Evolutionary conservation across 2,888 invertebrate species (phyloP).

Genomic region (Druceiella hillmani): DNA sequence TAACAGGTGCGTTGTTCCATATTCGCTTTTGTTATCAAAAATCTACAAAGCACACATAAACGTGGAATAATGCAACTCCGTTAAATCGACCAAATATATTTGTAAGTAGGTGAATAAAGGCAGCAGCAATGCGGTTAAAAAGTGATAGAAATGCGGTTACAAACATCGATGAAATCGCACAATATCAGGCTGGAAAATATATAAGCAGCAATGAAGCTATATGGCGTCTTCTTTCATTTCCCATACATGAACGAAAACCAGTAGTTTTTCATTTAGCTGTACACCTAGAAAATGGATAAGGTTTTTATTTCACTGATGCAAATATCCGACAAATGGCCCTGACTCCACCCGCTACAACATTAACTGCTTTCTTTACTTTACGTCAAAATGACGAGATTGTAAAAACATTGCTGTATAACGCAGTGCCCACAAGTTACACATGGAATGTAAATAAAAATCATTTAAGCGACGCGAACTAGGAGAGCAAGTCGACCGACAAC

Average conservation of each 20-base stretch:
- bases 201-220: neutral
- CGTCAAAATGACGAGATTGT: neutral
- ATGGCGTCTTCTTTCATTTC: neutral
- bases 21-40: conserved; percentile 1
- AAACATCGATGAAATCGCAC: neutral
- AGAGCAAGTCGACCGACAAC: neutral
- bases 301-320: no score
- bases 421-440: neutral
- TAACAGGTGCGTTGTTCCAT: neutral
- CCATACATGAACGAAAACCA: neutral
- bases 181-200: no score
- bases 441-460: conserved; percentile 1
- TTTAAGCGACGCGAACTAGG: neutral
- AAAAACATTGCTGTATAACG: neutral
- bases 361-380: neutral
- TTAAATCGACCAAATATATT: neutral
- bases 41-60: no score
- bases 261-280: neutral
- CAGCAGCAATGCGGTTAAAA: neutral
- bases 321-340: neutral
- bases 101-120: neutral
- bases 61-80: neutral
- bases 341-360: neutral
- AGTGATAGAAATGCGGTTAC: neutral
- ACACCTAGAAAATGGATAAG: neutral